Evolutionary conservation across 2,888 invertebrate species (phyloP).

Genomic region (Eupithecia dodoneata): DNA sequence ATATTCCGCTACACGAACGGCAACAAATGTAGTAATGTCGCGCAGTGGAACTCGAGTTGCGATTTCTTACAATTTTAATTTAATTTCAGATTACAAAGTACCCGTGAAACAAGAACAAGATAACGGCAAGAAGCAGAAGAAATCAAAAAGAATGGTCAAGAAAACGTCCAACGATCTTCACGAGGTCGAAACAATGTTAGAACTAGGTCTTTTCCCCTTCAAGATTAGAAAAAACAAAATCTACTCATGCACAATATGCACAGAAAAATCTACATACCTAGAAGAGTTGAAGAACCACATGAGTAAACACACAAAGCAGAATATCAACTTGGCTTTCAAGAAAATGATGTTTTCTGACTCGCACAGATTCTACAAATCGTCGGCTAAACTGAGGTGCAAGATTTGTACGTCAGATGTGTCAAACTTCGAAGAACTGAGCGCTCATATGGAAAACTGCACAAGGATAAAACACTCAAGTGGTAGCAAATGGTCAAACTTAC

Average conservation of each 20-base stretch:
- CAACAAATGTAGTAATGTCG: no score
- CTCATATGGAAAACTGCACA: conserved; percentile 66
- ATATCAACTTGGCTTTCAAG: conserved; percentile 68
- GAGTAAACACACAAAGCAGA: conserved; percentile 59
- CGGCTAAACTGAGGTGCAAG: conserved; percentile 63
- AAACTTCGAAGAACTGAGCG: conserved; percentile 61
- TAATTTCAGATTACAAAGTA: conserved; percentile 32
- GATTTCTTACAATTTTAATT: neutral
- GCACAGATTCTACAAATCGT: conserved; percentile 62
- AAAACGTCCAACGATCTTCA: conserved; percentile 48
- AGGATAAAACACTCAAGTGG: conserved; percentile 51
- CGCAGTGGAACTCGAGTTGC: neutral
- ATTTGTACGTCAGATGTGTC: conserved; percentile 65
- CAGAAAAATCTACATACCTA: conserved; percentile 59
- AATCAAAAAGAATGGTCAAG: conserved; percentile 45
- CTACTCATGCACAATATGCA: conserved; percentile 68
- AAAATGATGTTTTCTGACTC: conserved; percentile 71
- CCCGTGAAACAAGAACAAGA: conserved; percentile 61
- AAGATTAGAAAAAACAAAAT: conserved; percentile 65
- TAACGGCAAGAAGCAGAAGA: conserved; percentile 53
- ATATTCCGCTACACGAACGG: no score
- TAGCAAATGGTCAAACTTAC: conserved; percentile 66
- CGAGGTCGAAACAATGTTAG: conserved; percentile 66
- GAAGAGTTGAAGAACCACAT: conserved; percentile 68
- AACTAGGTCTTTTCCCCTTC: conserved; percentile 71